Percentiles rank a stretch among this genome's conserved stretches.
phyloP scores from a whole-genome alignment of 2,797 vertebrate species.

The Sebastes itinus region DNA sequence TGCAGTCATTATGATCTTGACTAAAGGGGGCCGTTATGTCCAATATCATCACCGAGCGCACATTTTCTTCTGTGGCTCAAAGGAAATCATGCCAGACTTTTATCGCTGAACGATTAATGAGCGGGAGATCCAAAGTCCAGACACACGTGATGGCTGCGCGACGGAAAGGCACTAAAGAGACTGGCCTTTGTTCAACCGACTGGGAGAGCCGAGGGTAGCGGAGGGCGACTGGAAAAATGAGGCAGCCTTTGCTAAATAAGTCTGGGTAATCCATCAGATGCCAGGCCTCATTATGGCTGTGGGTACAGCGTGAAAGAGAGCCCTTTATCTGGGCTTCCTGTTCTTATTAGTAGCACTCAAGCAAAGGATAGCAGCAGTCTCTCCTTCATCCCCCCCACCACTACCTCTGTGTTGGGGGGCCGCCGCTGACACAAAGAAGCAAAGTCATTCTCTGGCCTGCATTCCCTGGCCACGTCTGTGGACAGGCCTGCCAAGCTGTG shows the following conservation, averaged over 20 bases:
- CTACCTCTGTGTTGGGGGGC: slow-evolving; percentile 37
- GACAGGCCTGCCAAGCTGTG: slow-evolving; percentile 57
- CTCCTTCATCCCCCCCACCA: slow-evolving; percentile 13
- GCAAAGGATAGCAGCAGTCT: slow-evolving; percentile 42
- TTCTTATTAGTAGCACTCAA: slow-evolving; percentile 72
- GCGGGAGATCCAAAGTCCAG: slow-evolving; percentile 33
- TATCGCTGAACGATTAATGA: slow-evolving; percentile 64
- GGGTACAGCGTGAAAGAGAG: slow-evolving; percentile 68
- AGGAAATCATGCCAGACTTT: slow-evolving; percentile 55
- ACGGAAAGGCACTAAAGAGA: slow-evolving; percentile 59
- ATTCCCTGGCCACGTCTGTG: slow-evolving; percentile 37
- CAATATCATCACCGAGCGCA: slow-evolving; percentile 7
- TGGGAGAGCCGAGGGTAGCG: slow-evolving; percentile 43
- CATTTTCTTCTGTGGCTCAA: slow-evolving; percentile 20
- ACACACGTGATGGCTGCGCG: slow-evolving; percentile 35
- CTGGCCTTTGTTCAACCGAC: slow-evolving; percentile 57
- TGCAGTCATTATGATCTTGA: slow-evolving; percentile 16
- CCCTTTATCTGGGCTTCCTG: slow-evolving; percentile 73
- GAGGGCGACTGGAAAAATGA: slow-evolving; percentile 68
- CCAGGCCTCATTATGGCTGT: slow-evolving; percentile 74
- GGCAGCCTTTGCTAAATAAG: slow-evolving; percentile 71
- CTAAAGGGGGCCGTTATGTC: slow-evolving; percentile 14
- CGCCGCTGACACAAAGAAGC: slow-evolving; percentile 52
- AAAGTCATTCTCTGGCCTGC: slow-evolving; percentile 59
- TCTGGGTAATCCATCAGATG: slow-evolving; percentile 79